Percentiles rank a stretch among this genome's conserved stretches.
Evolutionary conservation across 37 sponge, comb jelly and placozoan genomes (phyloP).

Genomic region (Amphimedon queenslandica): DNA sequence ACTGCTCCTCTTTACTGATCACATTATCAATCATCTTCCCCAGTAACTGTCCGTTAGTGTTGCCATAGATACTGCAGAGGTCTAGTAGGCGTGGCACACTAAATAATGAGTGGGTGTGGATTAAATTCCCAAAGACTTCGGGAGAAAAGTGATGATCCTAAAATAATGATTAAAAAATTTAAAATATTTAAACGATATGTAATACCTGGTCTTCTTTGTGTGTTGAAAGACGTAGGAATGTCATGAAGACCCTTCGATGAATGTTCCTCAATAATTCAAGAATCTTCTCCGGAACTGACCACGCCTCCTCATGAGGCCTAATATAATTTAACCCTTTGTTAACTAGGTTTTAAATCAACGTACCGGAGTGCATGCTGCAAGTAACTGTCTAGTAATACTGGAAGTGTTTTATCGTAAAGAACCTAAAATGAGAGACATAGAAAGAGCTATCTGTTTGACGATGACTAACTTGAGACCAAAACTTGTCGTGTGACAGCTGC

Average conservation of each 20-base stretch:
- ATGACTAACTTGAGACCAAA: conserved; percentile 77
- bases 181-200: neutral
- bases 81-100: conserved; percentile 78
- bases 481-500: conserved; percentile 32
- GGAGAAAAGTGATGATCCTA: conserved; percentile 43
- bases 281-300: neutral
- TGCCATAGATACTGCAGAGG: conserved; percentile 72
- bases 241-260: conserved; percentile 66
- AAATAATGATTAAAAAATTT: neutral
- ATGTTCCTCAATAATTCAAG: conserved; percentile 27
- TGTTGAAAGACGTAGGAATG: conserved; percentile 68
- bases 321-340: neutral
- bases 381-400: neutral
- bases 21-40: conserved; percentile 65
- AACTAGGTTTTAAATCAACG: no score
- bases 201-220: conserved; percentile 49
- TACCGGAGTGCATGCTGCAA: conserved; percentile 55
- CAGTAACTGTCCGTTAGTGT: conserved; percentile 52
- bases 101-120: conserved; percentile 76
- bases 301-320: conserved; percentile 11
- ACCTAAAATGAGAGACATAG: conserved; percentile 34
- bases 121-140: conserved; percentile 47
- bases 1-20: conserved; percentile 64
- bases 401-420: conserved; percentile 60
- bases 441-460: neutral